Evolutionary conservation across 2,113 vertebrate species (phyloP).

Genomic region (human): DNA sequence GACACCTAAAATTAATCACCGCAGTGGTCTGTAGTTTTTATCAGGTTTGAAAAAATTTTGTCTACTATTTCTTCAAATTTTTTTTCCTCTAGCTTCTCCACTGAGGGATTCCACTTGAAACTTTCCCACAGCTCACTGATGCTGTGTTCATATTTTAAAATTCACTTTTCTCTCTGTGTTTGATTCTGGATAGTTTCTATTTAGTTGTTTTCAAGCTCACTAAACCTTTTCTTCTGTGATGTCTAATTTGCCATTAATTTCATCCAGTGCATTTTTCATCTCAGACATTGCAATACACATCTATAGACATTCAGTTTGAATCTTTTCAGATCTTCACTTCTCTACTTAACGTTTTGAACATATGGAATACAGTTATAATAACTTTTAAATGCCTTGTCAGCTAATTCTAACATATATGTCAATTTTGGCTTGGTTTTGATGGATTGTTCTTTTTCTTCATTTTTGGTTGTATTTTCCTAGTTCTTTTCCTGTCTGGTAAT

Average conservation of each 20-base stretch:
- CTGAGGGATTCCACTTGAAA: background rate
- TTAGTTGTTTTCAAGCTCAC: background rate
- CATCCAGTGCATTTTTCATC: background rate
- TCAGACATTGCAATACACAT: background rate
- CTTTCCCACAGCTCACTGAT: background rate
- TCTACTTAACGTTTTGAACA: background rate
- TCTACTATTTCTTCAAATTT: background rate
- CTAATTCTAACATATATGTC: background rate
- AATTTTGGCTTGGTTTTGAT: background rate
- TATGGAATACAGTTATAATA: background rate
- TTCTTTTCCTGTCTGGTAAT: background rate
- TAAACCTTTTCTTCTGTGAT: background rate
- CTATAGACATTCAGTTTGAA: background rate
- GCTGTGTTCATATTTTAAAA: background rate
- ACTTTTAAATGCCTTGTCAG: background rate
- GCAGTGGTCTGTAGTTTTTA: background rate
- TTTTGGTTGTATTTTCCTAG: background rate
- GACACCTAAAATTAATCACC: background rate
- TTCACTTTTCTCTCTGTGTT: background rate
- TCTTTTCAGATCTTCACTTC: background rate
- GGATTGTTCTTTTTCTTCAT: background rate
- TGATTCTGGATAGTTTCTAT: background rate
- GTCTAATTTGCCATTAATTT: background rate
- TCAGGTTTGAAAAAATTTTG: background rate
- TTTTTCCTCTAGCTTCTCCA: background rate